Evolutionary conservation across 2,113 vertebrate genomes (phyloP), one percentile per base, ranked within the genome.

Genomic region (Neogale vison): DNA sequence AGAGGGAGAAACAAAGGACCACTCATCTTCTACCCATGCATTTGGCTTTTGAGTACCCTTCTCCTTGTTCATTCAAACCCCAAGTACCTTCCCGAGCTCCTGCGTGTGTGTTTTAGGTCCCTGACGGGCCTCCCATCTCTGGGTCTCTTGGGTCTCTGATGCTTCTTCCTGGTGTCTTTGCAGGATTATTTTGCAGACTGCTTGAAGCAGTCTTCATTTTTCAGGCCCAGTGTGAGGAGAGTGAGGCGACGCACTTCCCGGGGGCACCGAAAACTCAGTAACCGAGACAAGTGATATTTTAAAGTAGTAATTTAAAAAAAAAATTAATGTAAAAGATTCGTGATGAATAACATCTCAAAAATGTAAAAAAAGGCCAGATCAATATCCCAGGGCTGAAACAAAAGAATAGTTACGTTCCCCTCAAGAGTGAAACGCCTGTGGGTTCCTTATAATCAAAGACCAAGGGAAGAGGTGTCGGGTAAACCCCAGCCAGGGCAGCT

Each of bases 21-120:
- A 1, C 63, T 76, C 8, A 3, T 14, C 17, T 57, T 76, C 39
- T 5, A 36, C 5, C 24, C 7, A 1, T 1, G 7, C 17, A 7
- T 26, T 85, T 11, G 0, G 59, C 52, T 50, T 69, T 23, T 20
- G n/a, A 47, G 36, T 3, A 61, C 13, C 14, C 36, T 39, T 81
- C 63, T 52, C 52, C 17, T 12, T 9, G 59, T 39, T 63, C 31
- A 10, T 10, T 77, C 24, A 26, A 24, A 36, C 34, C 17, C 24
- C 14, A 4, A 1, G n/a, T 26, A 5, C 9, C 1, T 15, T 12
- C 7, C 7, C 12, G n/a, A 85, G 57, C 36, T 34, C 10, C 15
- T 6, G 29, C 2, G 0, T 1, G 11, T 26, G 17, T 13, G 15
- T 29, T 7, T 13, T 24, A 34, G 85, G 21, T 79, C 15, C 80